These are phyloP conservation scores for Molossus alvarezi DNA, from an alignment of 2,797 vertebrate species.

Conservation along the genomic window DNA sequence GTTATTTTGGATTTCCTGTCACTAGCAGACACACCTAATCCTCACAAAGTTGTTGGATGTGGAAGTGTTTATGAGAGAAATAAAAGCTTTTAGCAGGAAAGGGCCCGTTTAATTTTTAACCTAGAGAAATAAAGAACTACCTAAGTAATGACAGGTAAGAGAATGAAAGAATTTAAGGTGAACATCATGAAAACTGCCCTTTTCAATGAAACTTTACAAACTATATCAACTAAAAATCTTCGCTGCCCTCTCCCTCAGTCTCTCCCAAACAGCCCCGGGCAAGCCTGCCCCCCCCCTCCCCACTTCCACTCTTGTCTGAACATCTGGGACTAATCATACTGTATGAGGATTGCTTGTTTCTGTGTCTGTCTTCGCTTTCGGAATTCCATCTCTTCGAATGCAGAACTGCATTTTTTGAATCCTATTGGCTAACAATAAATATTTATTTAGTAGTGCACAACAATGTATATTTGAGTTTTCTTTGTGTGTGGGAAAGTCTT, in stretches of 20 bases:
- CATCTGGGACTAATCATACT: constrained; percentile 63
- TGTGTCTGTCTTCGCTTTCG: constrained; percentile 57
- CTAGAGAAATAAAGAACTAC: neutral
- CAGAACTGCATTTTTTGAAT: constrained; percentile 63
- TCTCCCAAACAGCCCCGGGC: constrained; percentile 29
- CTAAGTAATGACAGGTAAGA: neutral
- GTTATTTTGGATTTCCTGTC: constrained; percentile 46
- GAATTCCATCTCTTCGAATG: constrained; percentile 55
- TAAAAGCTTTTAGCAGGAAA: constrained; percentile 17
- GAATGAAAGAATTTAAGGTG: constrained; percentile 46
- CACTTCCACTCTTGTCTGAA: neutral
- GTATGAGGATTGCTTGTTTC: constrained; percentile 28
- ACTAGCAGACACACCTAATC: neutral
- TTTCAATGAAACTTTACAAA: constrained; percentile 48
- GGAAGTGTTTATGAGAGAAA: constrained; percentile 7
- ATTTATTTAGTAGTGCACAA: constrained; percentile 70
- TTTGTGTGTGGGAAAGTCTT: constrained; percentile 36
- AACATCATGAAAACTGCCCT: constrained; percentile 26
- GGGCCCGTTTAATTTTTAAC: neutral
- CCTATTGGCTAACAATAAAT: constrained; percentile 67
- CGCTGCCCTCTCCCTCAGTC: neutral
- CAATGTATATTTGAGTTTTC: constrained; percentile 71
- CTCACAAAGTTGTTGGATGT: neutral
- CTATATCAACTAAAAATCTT: neutral
- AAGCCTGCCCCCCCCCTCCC: neutral